These are phyloP conservation scores for Cavia aperea DNA, from an alignment of 2,113 vertebrate species.

Conservation along the genomic window DNA sequence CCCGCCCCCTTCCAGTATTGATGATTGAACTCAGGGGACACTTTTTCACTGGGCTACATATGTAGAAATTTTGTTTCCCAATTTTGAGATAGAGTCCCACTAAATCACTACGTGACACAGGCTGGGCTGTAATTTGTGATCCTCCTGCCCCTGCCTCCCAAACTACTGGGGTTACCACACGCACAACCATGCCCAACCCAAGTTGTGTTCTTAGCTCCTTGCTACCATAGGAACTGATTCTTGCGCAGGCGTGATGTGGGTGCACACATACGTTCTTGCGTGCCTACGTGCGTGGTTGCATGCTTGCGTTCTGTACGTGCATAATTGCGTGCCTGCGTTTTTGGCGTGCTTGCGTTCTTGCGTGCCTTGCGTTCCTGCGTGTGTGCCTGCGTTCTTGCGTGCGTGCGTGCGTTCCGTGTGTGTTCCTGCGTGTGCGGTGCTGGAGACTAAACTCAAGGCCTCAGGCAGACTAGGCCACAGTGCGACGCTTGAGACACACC, in stretches of 20 bases:
- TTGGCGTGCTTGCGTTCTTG: neutral
- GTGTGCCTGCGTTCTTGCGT: neutral
- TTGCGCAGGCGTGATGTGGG: accelerated
- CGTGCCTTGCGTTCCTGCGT: neutral
- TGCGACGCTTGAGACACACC: neutral
- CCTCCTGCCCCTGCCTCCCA: neutral
- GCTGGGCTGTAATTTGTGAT: neutral
- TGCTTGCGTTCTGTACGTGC: neutral
- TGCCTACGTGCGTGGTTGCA: neutral
- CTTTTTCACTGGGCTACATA: neutral
- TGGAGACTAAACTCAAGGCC: neutral
- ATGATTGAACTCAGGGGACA: neutral
- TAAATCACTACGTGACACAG: neutral
- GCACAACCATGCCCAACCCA: neutral
- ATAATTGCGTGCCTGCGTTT: neutral
- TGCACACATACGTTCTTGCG: too few species aligned
- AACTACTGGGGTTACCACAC: neutral
- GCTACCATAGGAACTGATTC: neutral
- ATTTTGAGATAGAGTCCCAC: neutral
- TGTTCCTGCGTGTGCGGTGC: neutral
- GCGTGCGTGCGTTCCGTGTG: too few species aligned
- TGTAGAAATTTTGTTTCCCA: neutral
- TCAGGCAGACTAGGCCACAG: neutral
- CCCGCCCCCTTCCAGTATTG: neutral
- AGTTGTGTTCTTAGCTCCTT: neutral